Evolutionary conservation across 1,140 invertebrate genomes (phyloP), one percentile per base, ranked within the genome.

Genomic region (Zaprionus ghesquierei): DNA sequence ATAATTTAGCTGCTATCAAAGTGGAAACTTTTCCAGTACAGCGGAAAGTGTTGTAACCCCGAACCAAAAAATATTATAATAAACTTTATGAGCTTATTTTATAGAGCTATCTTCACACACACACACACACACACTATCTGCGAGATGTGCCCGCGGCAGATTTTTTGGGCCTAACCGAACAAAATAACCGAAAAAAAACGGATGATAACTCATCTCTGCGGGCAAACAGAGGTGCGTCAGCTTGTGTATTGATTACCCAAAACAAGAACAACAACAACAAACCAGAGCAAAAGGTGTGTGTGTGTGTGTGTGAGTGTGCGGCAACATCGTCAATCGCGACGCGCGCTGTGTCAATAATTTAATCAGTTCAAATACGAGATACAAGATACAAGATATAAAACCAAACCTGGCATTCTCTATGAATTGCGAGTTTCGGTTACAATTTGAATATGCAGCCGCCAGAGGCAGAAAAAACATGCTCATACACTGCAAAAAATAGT

Each of bases 351-450:
- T 86, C 82, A 86, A 86, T 75, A 86, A 63, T 81, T 87, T 86
- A 86, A 86, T 86, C 81, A 86, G 81, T 79, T 87, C 82, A 87
- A 86, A 86, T 79, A 86, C 22, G 63, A 82, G 82, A 81, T 71
- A 87, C 66, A 80, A 69, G 49, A 76, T 68, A 63, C 44, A 74
- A 62, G 44, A 55, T 46, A 55, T 20, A 60, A 62, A 51, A n/a
- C 13, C 22, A n/a, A n/a, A 29, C 10, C 18, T 8, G 41, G 18
- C 9, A 46, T 18, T 20, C 41, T 44, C 33, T 62, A 46, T 55
- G 41, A 56, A 41, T 60, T 20, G 31, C 63, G 27, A 53, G 35
- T 71, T 69, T 77, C 64, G 72, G 69, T 77, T 86, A 69, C 41
- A 77, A 81, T 81, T 87, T 85, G 74, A 77, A 81, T 77, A 70